Percentiles rank a stretch among this genome's conserved stretches.
Conservation (phyloP, 1,140 invertebrate genomes). For the Lepidurus apus region DNA sequence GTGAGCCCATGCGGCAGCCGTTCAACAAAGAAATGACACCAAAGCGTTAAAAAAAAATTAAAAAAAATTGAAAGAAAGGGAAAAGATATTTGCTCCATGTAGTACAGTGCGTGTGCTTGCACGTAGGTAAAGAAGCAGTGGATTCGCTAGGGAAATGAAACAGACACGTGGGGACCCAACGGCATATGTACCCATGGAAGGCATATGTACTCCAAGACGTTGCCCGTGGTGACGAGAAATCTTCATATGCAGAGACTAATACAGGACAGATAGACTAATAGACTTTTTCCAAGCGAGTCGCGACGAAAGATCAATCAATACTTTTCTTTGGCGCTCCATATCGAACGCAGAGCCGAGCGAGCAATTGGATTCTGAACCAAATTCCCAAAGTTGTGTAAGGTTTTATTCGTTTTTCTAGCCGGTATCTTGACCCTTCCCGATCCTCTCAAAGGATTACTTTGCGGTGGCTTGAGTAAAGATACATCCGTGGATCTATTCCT, state of each 20-base stretch:
- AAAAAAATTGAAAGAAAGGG: no score
- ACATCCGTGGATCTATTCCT: no score
- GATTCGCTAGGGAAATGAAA: neutral
- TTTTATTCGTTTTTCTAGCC: no score
- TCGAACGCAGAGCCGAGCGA: neutral
- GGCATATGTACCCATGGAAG: neutral
- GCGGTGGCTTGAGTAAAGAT: no score
- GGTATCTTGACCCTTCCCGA: no score
- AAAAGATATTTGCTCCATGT: no score
- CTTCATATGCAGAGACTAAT: neutral
- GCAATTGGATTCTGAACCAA: no score
- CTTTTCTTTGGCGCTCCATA: neutral
- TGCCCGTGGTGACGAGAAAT: neutral
- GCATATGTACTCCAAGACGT: neutral
- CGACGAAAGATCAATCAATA: neutral
- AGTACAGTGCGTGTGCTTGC: neutral
- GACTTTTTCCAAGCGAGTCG: neutral
- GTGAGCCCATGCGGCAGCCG: neutral
- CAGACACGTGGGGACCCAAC: neutral
- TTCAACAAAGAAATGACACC: no score
- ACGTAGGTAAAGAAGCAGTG: neutral
- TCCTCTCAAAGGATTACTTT: no score
- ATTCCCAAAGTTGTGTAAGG: no score
- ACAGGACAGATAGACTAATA: constrained; percentile 4
- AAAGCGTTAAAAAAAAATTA: no score